Conservation (phyloP, 2,888 invertebrate species). For the Acleris cristana region DNA sequence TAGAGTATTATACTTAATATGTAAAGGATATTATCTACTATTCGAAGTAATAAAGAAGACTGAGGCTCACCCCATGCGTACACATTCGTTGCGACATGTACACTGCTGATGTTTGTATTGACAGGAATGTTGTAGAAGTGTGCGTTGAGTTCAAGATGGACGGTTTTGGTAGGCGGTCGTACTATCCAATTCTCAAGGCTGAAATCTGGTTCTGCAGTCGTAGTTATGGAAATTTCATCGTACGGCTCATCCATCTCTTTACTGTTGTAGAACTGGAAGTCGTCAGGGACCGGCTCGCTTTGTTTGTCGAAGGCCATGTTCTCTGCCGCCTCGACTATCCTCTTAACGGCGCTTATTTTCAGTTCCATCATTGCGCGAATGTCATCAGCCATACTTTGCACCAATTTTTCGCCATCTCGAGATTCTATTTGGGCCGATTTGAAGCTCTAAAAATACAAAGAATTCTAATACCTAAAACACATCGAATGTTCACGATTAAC, state of each 20-base stretch:
- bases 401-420: conserved; percentile 90
- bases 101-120: conserved; percentile 92
- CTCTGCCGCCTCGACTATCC: conserved; percentile 95
- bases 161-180: conserved; percentile 84
- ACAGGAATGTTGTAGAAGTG: conserved; percentile 92
- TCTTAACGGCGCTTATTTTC: conserved; percentile 93
- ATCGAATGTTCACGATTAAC: too few relatives aligned
- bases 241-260: conserved; percentile 87
- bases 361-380: conserved; percentile 94
- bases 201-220: conserved; percentile 82
- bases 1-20: neutral
- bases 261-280: conserved; percentile 88
- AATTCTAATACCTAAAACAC: too few relatives aligned
- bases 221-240: conserved; percentile 75
- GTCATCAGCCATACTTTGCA: conserved; percentile 92
- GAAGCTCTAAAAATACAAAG: conserved; percentile 84
- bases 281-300: conserved; percentile 81
- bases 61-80: conserved; percentile 90
- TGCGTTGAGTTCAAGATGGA: conserved; percentile 86
- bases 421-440: conserved; percentile 90
- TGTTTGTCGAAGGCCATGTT: conserved; percentile 87
- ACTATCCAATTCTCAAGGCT: conserved; percentile 79
- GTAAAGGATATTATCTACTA: neutral
- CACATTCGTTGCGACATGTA: conserved; percentile 98
- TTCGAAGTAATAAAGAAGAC: neutral